These are phyloP conservation scores for Lepeophtheirus nordmannii DNA, from an alignment of 2,888 invertebrate species.

Conservation along the genomic window DNA sequence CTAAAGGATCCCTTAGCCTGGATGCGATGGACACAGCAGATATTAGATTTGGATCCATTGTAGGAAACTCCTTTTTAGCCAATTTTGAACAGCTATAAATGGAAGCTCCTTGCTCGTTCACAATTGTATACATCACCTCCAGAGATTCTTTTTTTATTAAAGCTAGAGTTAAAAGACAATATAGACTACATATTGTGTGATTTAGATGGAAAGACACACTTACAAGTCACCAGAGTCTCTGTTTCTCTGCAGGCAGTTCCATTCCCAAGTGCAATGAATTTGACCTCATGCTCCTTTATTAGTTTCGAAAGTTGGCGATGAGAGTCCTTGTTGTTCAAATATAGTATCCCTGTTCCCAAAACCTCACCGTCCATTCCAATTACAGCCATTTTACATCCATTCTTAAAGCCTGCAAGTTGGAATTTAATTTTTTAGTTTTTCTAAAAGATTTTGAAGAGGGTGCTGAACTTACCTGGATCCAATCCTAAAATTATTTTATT, in stretches of 20 bases:
- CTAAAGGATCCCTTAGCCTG: constrained; percentile 72
- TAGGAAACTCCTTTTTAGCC: constrained; percentile 65
- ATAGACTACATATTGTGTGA: neutral
- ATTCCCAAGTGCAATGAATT: constrained; percentile 73
- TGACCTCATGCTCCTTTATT: constrained; percentile 37
- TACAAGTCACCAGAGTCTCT: constrained; percentile 50
- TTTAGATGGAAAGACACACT: neutral
- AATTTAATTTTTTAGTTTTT: too few relatives aligned
- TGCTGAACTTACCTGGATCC: constrained; percentile 46
- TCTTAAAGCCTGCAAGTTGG: constrained; percentile 48
- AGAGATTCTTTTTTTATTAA: constrained; percentile 29
- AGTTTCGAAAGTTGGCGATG: constrained; percentile 29
- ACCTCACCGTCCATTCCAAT: constrained; percentile 55
- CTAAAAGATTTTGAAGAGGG: neutral
- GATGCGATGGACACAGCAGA: constrained; percentile 61
- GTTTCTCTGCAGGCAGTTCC: constrained; percentile 79
- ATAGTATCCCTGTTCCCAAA: constrained; percentile 50
- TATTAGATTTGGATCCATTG: constrained; percentile 64
- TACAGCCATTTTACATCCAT: constrained; percentile 76
- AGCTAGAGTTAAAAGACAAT: constrained; percentile 31
- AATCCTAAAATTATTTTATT: constrained; percentile 64
- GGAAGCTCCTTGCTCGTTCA: constrained; percentile 78
- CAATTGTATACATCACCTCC: constrained; percentile 49
- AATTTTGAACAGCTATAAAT: constrained; percentile 74
- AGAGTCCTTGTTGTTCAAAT: constrained; percentile 41